Evolutionary conservation across 2,113 vertebrate species (phyloP).

Genomic region (Mixornis gularis): DNA sequence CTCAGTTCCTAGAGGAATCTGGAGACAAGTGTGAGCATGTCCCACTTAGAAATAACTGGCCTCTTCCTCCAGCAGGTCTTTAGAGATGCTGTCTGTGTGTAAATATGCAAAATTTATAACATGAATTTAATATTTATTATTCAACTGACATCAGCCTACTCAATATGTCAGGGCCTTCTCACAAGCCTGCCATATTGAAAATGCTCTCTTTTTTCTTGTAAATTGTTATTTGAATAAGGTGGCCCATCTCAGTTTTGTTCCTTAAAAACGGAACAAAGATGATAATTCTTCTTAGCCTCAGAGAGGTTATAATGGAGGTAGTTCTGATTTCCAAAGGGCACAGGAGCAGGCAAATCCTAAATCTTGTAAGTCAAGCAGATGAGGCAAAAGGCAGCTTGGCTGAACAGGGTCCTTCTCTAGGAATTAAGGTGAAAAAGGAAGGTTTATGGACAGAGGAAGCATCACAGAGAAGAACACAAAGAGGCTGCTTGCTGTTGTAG

Average conservation of each 20-base stretch:
- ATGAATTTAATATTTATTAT: not conserved
- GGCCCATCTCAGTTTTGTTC: not conserved
- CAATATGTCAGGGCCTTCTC: not conserved
- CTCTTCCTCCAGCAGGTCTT: not conserved
- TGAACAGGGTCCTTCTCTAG: not conserved
- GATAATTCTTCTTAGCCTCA: not conserved
- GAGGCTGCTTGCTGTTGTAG: not conserved
- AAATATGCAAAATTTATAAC: not conserved
- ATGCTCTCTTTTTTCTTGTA: accelerated
- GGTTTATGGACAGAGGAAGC: not conserved
- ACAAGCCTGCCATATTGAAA: not conserved
- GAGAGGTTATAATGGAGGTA: not conserved
- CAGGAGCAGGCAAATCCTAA: not conserved
- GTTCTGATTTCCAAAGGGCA: not conserved
- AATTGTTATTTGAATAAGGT: not conserved
- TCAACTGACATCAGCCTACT: not conserved
- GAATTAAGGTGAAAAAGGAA: not conserved
- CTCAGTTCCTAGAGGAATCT: not conserved
- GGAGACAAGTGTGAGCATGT: not conserved
- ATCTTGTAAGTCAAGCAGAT: accelerated
- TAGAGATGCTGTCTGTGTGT: not conserved
- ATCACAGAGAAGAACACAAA: not conserved
- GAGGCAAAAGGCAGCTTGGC: not conserved
- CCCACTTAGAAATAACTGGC: not conserved
- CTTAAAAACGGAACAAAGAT: not conserved